Percentiles rank a stretch among this genome's conserved stretches.
Evolutionary conservation across 2,888 invertebrate species (phyloP).

Genomic region (Ceriagrion tenellum): DNA sequence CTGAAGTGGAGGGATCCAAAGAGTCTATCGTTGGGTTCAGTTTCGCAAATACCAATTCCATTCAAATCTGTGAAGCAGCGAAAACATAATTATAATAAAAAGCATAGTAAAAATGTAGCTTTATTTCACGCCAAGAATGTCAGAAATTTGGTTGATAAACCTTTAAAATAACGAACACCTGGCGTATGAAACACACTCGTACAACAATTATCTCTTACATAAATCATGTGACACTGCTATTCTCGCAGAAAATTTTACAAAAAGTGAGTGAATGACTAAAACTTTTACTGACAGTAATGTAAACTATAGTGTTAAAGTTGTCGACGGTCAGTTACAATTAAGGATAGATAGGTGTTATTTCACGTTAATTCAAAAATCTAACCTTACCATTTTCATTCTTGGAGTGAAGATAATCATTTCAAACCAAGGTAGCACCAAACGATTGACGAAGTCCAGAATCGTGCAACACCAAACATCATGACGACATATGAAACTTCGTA

Average conservation of each 20-base stretch:
- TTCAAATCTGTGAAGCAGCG: constrained; percentile 66
- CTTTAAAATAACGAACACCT: background rate
- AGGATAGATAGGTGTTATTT: background rate
- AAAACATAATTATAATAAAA: constrained; percentile 37
- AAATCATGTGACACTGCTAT: background rate
- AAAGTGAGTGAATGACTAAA: background rate
- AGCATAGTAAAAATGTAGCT: background rate
- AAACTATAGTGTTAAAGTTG: background rate
- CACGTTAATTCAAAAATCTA: background rate
- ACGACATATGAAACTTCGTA: constrained; percentile 32
- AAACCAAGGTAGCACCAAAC: constrained; percentile 63
- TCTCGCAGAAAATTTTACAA: background rate
- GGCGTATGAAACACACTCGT: background rate
- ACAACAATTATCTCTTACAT: background rate
- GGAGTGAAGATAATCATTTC: constrained; percentile 47
- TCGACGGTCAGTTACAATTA: background rate
- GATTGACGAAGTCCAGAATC: constrained; percentile 48
- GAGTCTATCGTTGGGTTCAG: constrained; percentile 34
- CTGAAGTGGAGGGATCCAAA: constrained; percentile 65
- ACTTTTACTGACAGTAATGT: background rate
- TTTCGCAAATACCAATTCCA: constrained; percentile 52
- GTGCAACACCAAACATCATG: constrained; percentile 55
- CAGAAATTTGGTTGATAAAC: too few species aligned
- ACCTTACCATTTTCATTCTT: constrained; percentile 54
- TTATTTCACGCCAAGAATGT: background rate